phyloP scores from a whole-genome alignment of 1,140 invertebrate genomes.

The Drosophila tani region DNA sequence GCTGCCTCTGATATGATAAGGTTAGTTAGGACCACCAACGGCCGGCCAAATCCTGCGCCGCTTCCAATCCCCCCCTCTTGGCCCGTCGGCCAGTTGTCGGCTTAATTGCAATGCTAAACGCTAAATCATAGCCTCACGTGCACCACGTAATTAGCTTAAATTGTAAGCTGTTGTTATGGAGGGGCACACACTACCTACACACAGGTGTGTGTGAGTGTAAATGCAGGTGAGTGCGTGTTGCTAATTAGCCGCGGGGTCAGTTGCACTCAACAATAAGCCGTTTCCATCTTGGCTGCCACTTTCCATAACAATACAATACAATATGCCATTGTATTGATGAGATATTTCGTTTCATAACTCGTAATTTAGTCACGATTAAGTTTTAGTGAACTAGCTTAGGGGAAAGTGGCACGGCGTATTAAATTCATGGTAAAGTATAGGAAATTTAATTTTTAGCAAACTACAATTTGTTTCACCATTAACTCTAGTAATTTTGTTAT shows the following conservation, averaged over 20 bases:
- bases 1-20: constrained; percentile 75
- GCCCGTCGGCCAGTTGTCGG: constrained; percentile 33
- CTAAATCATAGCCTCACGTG: constrained; percentile 80
- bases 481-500: neutral
- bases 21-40: constrained; percentile 12
- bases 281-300: neutral
- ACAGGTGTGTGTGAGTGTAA: constrained; percentile 17
- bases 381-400: too few species aligned
- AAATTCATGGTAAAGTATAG: neutral
- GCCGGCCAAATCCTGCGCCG: neutral
- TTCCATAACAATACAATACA: constrained; percentile 9
- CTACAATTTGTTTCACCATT: too few species aligned
- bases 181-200: constrained; percentile 17
- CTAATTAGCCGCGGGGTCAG: constrained; percentile 35
- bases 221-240: constrained; percentile 22
- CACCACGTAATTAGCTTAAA: constrained; percentile 81
- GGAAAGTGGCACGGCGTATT: neutral
- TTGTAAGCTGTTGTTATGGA: constrained; percentile 73
- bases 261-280: constrained; percentile 6
- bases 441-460: neutral
- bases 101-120: constrained; percentile 80
- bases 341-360: neutral
- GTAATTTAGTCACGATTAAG: neutral
- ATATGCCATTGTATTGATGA: neutral
- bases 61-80: neutral